Base-by-base conservation (phyloP, 2,888 invertebrate genomes). In the Sympetrum striolatum region DNA sequence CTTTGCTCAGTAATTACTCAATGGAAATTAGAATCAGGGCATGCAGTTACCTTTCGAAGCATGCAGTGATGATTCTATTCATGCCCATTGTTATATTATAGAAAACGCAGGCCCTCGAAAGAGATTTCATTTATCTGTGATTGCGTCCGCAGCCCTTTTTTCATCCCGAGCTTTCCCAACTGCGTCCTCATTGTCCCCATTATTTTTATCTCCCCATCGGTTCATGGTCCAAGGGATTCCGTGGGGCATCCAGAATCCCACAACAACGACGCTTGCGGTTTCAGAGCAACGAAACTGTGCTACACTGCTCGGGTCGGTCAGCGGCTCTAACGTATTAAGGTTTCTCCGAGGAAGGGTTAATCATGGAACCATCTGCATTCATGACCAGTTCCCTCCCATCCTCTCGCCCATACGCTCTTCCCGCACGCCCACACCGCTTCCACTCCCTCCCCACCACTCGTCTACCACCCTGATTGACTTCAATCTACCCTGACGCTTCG, bases 381-480 rank as follows among this genome's bases (percentile, higher is more conserved):
- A 73, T 73, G 73, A 8, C 73, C 31, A 31, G 73, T 73, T 31
- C 73, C 48, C 48, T 81, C 53, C 31, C 93, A 93, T 93, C 93
- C 93, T 93, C 93, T 93, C 93, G 93, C 92, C 93, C 92, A 92
- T 91, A 93, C 93, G 93, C 93, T 93, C 93, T 93, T 93, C 93
- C 91, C 91, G n/a, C 73, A 90, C 91, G 91, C 90, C 60, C 91
- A 60, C 90, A 73, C 73, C 73, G 90, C 79, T 82, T 90, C 90
- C 64, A 90, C 91, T 48, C 90, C 37, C 90, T 90, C 86, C 90
- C 91, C 90, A 91, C 90, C 91, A 92, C 92, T 91, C 81, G 91
- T 91, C 91, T 92, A 92, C 91, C 90, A 91, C 91, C 92, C 92
- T 92, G 93, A 92, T 92, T 91, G 92, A 92, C 93, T 92, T 92